Base-by-base conservation (phyloP, 2,113 vertebrate species). In the Cebidichthys violaceus region DNA sequence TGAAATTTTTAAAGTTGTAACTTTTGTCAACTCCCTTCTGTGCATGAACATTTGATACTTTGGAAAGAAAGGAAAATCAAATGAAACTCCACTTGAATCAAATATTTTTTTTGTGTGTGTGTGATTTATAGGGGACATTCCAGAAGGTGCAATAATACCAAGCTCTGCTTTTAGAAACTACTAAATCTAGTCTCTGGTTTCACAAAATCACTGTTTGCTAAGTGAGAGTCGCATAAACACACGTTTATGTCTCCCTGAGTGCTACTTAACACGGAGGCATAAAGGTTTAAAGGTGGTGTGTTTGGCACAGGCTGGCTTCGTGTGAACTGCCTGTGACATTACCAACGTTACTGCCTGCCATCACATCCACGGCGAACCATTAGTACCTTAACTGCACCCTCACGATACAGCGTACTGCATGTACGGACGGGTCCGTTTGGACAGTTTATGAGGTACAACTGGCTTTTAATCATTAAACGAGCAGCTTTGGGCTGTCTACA, bases 171-270 rank as follows among this genome's bases (percentile, higher is more conserved):
- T 81, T 24, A 81, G 75, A 83, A 89, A 77, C 50, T 22, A 9
- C 71, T 88, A 79, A 82, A 89, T 79, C 55, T 52, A 3, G 61
- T 50, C 60, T 70, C 3, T 75, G 6, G 20, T 89, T 88, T 82
- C 1, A 69, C 75, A 79, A 81, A 88, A 90, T 83, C 52, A 72
- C 70, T 72, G 69, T 85, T 84, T 85, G 86, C 71, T 61, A 81
- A 89, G 85, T 89, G 82, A 89, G 71, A 88, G 81, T 78, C 78
- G 83, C 86, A 89, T 83, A 89, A 92, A 86, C 79, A 83, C 52
- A 69, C 39, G 86, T 85, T 90, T 85, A 76, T 77, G 66, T 82
- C 84, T 86, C 72, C 81, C 84, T 67, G 83, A 88, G 78, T 88
- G 85, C 78, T 80, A 82, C 73, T 90, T 91, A 70, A 84, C 81